Evolutionary conservation across 1,140 invertebrate species (phyloP).

Genomic region (Hycleus cichorii): DNA sequence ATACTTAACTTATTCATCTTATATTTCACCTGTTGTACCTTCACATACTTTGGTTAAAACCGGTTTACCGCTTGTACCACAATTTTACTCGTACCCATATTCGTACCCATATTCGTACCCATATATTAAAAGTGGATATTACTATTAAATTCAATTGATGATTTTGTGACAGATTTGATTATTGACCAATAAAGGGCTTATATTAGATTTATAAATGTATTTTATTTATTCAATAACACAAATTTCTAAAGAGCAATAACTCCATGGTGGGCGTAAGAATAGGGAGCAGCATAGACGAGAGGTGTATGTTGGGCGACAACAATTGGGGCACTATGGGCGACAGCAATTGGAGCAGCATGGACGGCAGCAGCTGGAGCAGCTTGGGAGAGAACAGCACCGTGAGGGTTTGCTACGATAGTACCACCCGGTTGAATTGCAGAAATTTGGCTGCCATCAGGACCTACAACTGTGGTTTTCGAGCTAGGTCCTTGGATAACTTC

Average conservation of each 20-base stretch:
- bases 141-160: no score
- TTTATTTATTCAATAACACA: slow-evolving; percentile 7
- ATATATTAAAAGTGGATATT: no score
- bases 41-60: no score
- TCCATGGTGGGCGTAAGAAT: slow-evolving; percentile 5
- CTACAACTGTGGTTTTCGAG: slow-evolving; percentile 3
- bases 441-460: slow-evolving; percentile 14
- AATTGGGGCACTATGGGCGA: slow-evolving; percentile 29
- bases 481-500: slow-evolving; percentile 11
- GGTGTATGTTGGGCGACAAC: slow-evolving; percentile 4
- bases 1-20: no score
- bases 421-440: slow-evolving; percentile 7
- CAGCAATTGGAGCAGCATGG: slow-evolving; percentile 1
- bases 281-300: slow-evolving; percentile 27
- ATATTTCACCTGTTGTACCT: no score
- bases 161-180: no score
- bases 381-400: slow-evolving; percentile 1
- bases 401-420: slow-evolving; percentile 1
- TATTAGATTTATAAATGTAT: not conserved
- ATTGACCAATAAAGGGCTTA: no score
- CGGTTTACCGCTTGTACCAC: no score
- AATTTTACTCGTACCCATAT: no score
- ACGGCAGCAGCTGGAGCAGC: slow-evolving; percentile 1
- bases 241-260: slow-evolving; percentile 1
- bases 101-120: no score